Evolutionary conservation across 23 tunicate genomes (phyloP).

Genomic region (Botrylloides violaceus): DNA sequence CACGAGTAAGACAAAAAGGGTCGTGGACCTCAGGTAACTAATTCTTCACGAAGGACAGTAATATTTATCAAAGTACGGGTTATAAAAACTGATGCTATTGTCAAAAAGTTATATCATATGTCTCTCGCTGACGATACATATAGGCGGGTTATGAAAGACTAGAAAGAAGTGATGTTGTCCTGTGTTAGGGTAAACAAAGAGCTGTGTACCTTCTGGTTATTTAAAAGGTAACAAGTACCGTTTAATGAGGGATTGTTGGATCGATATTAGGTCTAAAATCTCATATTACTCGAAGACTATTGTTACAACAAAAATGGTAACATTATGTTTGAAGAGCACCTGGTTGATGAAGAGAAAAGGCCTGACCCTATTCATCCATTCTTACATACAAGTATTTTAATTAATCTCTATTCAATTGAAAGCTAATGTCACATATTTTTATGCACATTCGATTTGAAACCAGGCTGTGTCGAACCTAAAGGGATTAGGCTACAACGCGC

Average conservation of each 20-base stretch:
- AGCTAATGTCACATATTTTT: too few species aligned
- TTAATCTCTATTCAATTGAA: too few species aligned
- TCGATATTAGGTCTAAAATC: neutral
- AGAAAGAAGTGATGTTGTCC: neutral
- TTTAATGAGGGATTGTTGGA: conserved; percentile 15
- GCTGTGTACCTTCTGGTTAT: conserved; percentile 1
- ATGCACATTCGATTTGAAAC: too few species aligned
- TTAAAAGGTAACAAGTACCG: conserved; percentile 21
- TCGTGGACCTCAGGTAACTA: conserved; percentile 16
- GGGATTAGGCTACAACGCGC: too few species aligned
- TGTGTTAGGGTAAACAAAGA: conserved; percentile 18
- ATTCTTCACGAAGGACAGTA: neutral
- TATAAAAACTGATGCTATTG: neutral
- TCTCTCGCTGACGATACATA: neutral
- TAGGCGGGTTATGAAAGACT: neutral
- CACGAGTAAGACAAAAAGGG: conserved; percentile 12
- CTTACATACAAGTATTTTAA: neutral
- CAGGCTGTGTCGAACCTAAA: too few species aligned
- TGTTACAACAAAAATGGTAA: neutral
- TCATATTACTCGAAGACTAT: neutral
- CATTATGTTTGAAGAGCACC: conserved; percentile 1
- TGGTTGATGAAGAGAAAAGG: conserved; percentile 1
- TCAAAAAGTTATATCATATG: neutral
- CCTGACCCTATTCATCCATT: neutral
- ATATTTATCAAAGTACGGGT: neutral